Conservation (phyloP, 2,888 invertebrate genomes). For the Elmis aenea region DNA sequence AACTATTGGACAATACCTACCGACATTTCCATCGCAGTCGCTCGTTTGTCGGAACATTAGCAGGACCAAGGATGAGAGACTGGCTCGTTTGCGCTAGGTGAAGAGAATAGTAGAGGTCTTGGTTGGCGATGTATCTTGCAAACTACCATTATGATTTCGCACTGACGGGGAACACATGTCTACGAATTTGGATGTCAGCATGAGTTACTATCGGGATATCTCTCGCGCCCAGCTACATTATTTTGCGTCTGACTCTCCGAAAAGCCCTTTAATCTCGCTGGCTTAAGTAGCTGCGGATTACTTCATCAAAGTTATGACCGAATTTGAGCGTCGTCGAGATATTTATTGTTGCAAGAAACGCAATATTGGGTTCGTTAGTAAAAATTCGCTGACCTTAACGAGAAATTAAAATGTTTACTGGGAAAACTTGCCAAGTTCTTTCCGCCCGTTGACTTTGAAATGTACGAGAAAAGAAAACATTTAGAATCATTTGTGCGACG, state of each 20-base stretch:
- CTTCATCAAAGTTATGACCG: constrained; percentile 47
- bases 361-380: constrained; percentile 5
- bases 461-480: not conserved
- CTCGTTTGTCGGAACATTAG: constrained; percentile 2
- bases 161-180: constrained; percentile 45
- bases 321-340: constrained; percentile 20
- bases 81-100: constrained; percentile 9
- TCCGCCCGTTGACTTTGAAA: no score
- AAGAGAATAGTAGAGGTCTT: constrained; percentile 17
- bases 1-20: constrained; percentile 13
- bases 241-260: constrained; percentile 40
- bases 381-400: constrained; percentile 6
- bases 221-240: constrained; percentile 43
- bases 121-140: constrained; percentile 38
- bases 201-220: constrained; percentile 48
- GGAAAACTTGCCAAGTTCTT: not conserved
- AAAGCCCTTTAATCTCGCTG: constrained; percentile 47
- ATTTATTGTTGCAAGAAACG: constrained; percentile 9
- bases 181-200: constrained; percentile 45
- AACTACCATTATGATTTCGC: constrained; percentile 39
- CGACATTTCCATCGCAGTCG: constrained; percentile 8
- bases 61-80: constrained; percentile 8
- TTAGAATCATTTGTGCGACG: not conserved
- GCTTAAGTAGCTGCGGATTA: constrained; percentile 47
- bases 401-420: not conserved